A percentile compares a stretch with the other conserved stretches of the same genome.
phyloP scores from a whole-genome alignment of 2,888 invertebrate genomes.

The Caenorhabditis doughertyi region DNA sequence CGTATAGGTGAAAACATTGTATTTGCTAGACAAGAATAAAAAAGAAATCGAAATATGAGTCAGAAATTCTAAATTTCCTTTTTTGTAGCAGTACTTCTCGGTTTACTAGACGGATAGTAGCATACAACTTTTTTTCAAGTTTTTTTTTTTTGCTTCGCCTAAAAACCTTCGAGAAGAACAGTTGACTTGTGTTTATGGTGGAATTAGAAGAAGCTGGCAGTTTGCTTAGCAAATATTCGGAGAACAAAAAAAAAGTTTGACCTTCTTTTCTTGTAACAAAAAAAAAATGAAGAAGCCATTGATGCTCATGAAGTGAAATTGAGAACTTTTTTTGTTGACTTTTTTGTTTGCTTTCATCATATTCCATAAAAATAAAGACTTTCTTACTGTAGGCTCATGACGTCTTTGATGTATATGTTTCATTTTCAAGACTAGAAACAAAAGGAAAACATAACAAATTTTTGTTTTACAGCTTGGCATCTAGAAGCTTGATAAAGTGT shows the following conservation, averaged over 20 bases:
- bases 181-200: constrained; percentile 59
- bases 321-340: constrained; percentile 31
- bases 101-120: not conserved
- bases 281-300: not conserved
- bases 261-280: constrained; percentile 46
- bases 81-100: not conserved
- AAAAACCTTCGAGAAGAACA: constrained; percentile 10
- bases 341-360: constrained; percentile 15
- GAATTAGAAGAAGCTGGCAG: constrained; percentile 61
- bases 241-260: constrained; percentile 65
- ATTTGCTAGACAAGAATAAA: constrained; percentile 2
- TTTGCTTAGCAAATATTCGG: constrained; percentile 61
- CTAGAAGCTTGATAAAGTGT: constrained; percentile 6
- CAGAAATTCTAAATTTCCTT: constrained; percentile 23
- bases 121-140: not conserved
- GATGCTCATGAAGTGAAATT: constrained; percentile 53
- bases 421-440: not conserved
- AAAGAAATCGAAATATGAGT: constrained; percentile 28
- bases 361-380: constrained; percentile 13
- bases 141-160: not conserved
- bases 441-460: not conserved
- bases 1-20: constrained; percentile 15
- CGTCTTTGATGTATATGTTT: constrained; percentile 10
- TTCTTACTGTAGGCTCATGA: constrained; percentile 30
- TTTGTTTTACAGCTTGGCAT: constrained; percentile 3